phyloP scores from a whole-genome alignment of 2,113 vertebrate species.

The Corythoichthys haematopterus region DNA sequence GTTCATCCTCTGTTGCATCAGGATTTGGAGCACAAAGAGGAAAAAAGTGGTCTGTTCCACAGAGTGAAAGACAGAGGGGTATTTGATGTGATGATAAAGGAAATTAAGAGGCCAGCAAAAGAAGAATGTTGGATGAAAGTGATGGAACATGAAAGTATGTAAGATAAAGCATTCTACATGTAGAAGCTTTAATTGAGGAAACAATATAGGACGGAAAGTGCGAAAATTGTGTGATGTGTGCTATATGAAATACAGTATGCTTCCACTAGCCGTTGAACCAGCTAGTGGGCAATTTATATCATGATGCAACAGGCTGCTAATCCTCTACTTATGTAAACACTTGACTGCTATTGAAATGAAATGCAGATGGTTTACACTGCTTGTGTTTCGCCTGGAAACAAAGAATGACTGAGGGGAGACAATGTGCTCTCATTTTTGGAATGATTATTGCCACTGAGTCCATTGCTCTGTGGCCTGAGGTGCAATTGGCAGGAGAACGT shows the following conservation, averaged over 20 bases:
- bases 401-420: conserved; percentile 37
- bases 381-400: conserved; percentile 43
- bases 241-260: conserved; percentile 22
- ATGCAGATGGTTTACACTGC: conserved; percentile 54
- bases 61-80: conserved; percentile 6
- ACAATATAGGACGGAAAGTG: conserved; percentile 12
- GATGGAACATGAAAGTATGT: background rate
- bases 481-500: conserved; percentile 10
- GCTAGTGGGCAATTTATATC: conserved; percentile 48
- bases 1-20: conserved; percentile 38
- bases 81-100: conserved; percentile 11
- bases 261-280: conserved; percentile 28
- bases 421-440: conserved; percentile 41
- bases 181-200: background rate
- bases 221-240: conserved; percentile 20
- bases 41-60: conserved; percentile 15
- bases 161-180: background rate
- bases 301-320: conserved; percentile 60
- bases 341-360: conserved; percentile 62
- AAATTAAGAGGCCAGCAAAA: conserved; percentile 8
- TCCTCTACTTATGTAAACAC: conserved; percentile 61
- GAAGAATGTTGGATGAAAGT: background rate
- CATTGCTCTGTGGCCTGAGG: conserved; percentile 16
- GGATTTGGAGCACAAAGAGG: conserved; percentile 30
- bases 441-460: conserved; percentile 34